Base-by-base conservation (phyloP, 2,113 vertebrate species). In the Pseudorectes ferrugineus region DNA sequence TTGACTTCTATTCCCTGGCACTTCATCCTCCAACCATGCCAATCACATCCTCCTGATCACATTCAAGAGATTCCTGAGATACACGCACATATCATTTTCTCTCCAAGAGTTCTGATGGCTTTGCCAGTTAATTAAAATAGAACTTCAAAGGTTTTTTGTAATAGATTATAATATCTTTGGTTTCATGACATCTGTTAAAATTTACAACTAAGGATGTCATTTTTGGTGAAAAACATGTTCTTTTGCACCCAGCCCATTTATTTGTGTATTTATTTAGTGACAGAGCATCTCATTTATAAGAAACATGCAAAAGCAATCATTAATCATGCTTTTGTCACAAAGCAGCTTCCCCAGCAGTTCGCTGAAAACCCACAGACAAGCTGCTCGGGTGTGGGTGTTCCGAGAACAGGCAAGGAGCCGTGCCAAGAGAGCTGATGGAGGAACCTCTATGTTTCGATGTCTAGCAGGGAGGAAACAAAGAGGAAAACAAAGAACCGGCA, bases 201-300 rank as follows among this genome's bases (percentile, higher is more conserved):
- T 92, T 93, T 92, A 92, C 92, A 93, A 76, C 74, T n/a, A 46
- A 70, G 59, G 71, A 89, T 96, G 93, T 85, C 71, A 95, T 83
- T 96, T 95, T 83, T 43, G 54, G 92, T 77, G 93, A 76, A 88
- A 89, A 95, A 73, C 85, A 61, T 86, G 79, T 77, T 95, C 85
- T 94, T 80, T 80, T 92, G 74, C 79, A 92, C 74, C 49, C 94
- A 94, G 85, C 36, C 92, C 91, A 86, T 97, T 97, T 95, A 94
- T 95, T 94, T 93, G 65, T 92, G 95, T 95, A 90, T 95, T 96
- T 97, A 92, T 88, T 88, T 85, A 55, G 88, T 85, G 94, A 93
- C 92, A 95, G 93, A 72, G 76, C 59, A 77, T 86, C 92, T 95
- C 88, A 90, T 89, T 94, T 94, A 57, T 90, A 68, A 73, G 85